Conservation (phyloP, 2,797 vertebrate genomes). For the Coregonus ussuriensis region DNA sequence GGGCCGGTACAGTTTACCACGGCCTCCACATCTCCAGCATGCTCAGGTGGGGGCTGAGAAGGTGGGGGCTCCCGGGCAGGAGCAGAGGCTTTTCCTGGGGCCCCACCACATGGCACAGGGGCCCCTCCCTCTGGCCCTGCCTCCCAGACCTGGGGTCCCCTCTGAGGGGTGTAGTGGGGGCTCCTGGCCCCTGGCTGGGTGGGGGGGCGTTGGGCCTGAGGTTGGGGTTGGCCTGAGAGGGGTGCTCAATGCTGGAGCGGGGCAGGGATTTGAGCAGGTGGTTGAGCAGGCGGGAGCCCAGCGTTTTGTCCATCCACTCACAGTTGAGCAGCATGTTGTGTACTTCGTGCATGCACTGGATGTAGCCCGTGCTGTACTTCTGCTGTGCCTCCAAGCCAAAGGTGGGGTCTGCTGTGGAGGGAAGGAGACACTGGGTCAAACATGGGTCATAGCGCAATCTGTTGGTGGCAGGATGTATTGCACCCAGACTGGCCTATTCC, state of each 20-base stretch:
- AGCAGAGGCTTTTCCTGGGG: constrained; percentile 53
- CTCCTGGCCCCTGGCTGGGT: constrained; percentile 5
- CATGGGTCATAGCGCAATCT: constrained; percentile 25
- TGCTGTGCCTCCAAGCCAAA: constrained; percentile 83
- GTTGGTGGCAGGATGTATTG: constrained; percentile 28
- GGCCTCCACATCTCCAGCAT: constrained; percentile 90
- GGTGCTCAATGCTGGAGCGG: constrained; percentile 66
- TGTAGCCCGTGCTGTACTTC: constrained; percentile 89
- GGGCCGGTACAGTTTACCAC: constrained; percentile 74
- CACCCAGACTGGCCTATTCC: not conserved
- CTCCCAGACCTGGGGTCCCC: constrained; percentile 24
- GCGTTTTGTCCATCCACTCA: constrained; percentile 90
- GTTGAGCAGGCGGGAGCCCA: constrained; percentile 84
- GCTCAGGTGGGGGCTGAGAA: constrained; percentile 67
- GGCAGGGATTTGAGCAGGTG: constrained; percentile 87
- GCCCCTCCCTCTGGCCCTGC: constrained; percentile 41
- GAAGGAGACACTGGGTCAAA: not conserved
- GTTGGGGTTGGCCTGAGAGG: constrained; percentile 40
- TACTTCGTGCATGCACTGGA: constrained; percentile 91
- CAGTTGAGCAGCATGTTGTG: constrained; percentile 89
- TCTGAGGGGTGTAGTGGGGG: constrained; percentile 31
- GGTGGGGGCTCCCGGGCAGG: constrained; percentile 22
- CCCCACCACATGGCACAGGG: constrained; percentile 31
- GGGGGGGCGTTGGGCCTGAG: constrained; percentile 35
- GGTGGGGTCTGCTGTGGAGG: constrained; percentile 66